Percentiles rank a stretch among this genome's conserved stretches.
phyloP scores from a whole-genome alignment of 2,113 vertebrate species.

The Mustelus asterias region DNA sequence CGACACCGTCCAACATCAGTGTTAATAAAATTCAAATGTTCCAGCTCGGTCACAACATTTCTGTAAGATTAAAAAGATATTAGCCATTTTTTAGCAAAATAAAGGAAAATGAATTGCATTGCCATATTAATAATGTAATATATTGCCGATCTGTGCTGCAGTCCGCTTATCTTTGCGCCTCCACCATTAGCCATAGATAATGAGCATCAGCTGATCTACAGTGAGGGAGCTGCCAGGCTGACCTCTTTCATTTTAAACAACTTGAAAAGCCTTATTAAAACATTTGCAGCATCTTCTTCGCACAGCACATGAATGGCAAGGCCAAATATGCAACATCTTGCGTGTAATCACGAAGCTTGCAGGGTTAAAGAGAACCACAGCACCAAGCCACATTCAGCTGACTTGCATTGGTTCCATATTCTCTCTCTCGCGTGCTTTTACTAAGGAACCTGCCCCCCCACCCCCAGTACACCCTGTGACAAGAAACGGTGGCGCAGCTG shows the following conservation, averaged over 20 bases:
- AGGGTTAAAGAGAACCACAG: background rate
- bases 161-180: background rate
- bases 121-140: background rate
- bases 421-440: background rate
- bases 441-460: background rate
- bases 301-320: background rate
- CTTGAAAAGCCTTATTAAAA: background rate
- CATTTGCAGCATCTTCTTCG: background rate
- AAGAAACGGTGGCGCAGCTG: too few relatives aligned
- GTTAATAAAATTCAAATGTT: conserved; percentile 74
- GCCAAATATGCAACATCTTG: background rate
- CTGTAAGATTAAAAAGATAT: conserved; percentile 50
- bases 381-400: background rate
- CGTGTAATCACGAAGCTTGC: background rate
- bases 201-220: background rate
- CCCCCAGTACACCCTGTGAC: background rate
- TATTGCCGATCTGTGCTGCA: too few relatives aligned
- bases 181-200: background rate
- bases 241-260: background rate
- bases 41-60: conserved; percentile 76
- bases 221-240: too few relatives aligned
- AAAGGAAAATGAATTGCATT: background rate
- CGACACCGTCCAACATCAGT: conserved; percentile 85
- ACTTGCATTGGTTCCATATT: background rate
- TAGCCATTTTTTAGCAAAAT: background rate